Percentiles rank a stretch among this genome's conserved stretches.
Evolutionary conservation across 2,888 invertebrate genomes (phyloP).

Genomic region (Heliothis peltigera): DNA sequence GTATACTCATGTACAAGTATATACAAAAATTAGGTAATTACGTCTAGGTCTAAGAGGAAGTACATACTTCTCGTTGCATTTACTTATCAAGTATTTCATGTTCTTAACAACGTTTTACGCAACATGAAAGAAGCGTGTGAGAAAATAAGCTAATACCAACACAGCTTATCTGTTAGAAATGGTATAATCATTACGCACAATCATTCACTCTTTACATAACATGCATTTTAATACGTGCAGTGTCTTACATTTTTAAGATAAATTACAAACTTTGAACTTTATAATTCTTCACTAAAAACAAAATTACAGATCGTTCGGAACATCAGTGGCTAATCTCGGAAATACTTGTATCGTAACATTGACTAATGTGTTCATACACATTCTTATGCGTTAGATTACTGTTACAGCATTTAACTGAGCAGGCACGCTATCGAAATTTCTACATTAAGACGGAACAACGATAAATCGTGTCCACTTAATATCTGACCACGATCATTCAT

Average conservation of each 20-base stretch:
- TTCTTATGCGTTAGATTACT: constrained; percentile 76
- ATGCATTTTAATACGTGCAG: constrained; percentile 46
- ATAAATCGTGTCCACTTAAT: constrained; percentile 86
- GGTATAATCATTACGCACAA: constrained; percentile 65
- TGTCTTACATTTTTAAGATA: constrained; percentile 69
- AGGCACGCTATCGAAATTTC: constrained; percentile 80
- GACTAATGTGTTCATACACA: constrained; percentile 82
- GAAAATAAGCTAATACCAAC: constrained; percentile 30
- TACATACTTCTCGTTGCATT: too few species aligned
- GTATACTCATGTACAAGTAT: too few species aligned
- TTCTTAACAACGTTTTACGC: not conserved
- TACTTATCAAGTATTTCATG: too few species aligned
- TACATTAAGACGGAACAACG: constrained; percentile 79
- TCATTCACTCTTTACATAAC: constrained; percentile 62
- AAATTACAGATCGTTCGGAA: constrained; percentile 74
- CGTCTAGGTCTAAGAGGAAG: too few species aligned
- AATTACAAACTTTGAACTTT: constrained; percentile 80
- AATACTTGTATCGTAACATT: constrained; percentile 76
- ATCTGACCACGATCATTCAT: constrained; percentile 84
- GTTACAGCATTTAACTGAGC: constrained; percentile 81
- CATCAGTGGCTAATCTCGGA: constrained; percentile 77
- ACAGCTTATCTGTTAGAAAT: constrained; percentile 56
- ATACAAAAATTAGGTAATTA: too few species aligned
- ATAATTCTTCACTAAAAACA: constrained; percentile 69
- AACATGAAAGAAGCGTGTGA: constrained; percentile 26